These are phyloP conservation scores for Oopsacas minuta DNA, from an alignment of 37 sponge, comb jelly and placozoan genomes.

Conservation along the genomic window DNA sequence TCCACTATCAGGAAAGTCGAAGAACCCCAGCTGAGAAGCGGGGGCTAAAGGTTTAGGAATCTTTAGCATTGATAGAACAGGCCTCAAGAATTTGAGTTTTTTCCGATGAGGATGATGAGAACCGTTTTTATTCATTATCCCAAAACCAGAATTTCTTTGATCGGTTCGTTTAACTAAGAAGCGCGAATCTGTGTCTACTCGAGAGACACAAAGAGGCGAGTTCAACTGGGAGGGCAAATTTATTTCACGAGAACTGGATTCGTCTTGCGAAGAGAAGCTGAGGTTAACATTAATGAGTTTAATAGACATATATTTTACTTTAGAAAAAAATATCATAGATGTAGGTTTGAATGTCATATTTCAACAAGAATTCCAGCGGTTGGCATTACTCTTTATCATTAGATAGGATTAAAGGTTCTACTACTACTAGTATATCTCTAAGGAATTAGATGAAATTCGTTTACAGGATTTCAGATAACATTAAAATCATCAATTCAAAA, in stretches of 20 bases:
- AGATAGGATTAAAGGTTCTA: too few relatives aligned
- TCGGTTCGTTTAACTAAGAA: background rate
- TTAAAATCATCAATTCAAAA: too few relatives aligned
- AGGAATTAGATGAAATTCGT: too few relatives aligned
- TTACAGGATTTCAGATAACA: too few relatives aligned
- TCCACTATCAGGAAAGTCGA: background rate
- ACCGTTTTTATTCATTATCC: background rate
- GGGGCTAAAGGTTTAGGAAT: background rate
- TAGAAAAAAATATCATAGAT: background rate
- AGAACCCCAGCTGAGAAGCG: background rate
- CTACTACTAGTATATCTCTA: too few relatives aligned
- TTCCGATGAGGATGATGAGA: background rate
- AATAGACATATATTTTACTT: background rate
- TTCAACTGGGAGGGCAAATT: background rate
- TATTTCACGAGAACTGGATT: background rate
- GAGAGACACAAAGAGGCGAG: background rate
- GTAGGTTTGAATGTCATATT: background rate
- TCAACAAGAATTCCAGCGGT: background rate
- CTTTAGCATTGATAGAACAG: background rate
- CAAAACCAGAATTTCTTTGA: background rate
- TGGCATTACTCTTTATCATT: too few relatives aligned
- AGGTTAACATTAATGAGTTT: background rate
- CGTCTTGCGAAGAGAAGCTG: conserved; percentile 8
- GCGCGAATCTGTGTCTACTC: background rate
- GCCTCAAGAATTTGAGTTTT: background rate